These are phyloP conservation scores for Anolis sagrei DNA, from an alignment of 2,113 vertebrate species.

Conservation along the genomic window DNA sequence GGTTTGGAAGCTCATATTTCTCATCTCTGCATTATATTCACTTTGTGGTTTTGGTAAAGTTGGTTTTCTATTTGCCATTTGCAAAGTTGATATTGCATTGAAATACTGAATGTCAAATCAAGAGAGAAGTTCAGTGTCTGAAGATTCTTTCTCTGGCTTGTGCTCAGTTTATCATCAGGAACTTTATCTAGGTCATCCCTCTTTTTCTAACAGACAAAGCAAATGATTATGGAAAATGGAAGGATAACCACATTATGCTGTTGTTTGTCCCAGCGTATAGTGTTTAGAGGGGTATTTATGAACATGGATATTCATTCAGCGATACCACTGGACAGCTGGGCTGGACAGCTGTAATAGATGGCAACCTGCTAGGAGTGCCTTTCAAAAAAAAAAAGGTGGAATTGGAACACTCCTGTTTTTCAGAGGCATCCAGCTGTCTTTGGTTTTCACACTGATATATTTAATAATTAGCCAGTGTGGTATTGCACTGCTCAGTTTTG, in stretches of 20 bases:
- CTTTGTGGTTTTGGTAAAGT: neutral
- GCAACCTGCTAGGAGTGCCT: neutral
- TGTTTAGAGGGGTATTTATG: no score
- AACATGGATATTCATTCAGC: neutral
- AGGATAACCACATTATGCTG: neutral
- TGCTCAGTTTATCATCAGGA: neutral
- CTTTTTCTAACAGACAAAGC: neutral
- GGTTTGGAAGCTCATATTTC: no score
- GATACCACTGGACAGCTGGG: neutral
- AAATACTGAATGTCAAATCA: neutral
- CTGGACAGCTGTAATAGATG: neutral
- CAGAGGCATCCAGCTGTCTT: neutral
- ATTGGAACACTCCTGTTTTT: neutral
- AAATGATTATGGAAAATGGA: neutral
- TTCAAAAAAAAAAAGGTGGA: neutral
- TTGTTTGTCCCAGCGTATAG: neutral
- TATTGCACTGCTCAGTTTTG: no score
- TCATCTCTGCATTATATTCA: neutral
- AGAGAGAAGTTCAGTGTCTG: neutral
- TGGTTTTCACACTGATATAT: slow-evolving; percentile 53
- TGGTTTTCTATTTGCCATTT: neutral
- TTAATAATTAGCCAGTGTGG: no score
- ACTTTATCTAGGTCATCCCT: neutral
- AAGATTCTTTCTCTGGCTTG: neutral
- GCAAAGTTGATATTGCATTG: neutral